Base-by-base conservation (phyloP, 2,888 invertebrate genomes). In the Caenorhabditis sinica region DNA sequence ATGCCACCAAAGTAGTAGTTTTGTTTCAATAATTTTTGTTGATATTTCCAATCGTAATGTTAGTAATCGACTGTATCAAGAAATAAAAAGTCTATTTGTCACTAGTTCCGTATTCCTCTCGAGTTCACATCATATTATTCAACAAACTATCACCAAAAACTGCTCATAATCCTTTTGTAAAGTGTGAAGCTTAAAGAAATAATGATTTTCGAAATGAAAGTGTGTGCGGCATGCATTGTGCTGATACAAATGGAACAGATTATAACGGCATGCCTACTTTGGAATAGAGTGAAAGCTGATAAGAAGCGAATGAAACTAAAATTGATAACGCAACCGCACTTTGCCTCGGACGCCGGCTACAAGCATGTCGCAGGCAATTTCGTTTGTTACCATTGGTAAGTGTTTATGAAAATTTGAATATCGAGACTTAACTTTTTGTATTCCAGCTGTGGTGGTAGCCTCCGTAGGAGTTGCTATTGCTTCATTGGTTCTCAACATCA, bases 401-500 rank as follows among this genome's bases (percentile, higher is more conserved):
- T 79, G 49, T 33, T 49, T 49, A 5, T 49, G 20, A 20, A 15
- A 49, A 0, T 49, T 20, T 20, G 20, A 6, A 0, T 15, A 28
- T 23, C n/a, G n/a, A n/a, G n/a, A n/a, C 58, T 28, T 17, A 58
- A 17, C n/a, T n/a, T 63, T 33, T 69, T 58, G 45, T 51, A 17
- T 71, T 88, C 60, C 77, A 89, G 89, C 76, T 6, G 68, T 74
- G 17, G 83, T 86, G 43, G 43, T 87, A 43, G 72, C 74, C 15
- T 76, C 86, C 6, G 76, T 86, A 0, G 90, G 79, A 2, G 75
- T 90, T 6, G 87, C 85, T 6, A 89, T 89, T 40, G 88, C 85
- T 30, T 89, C 88, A n/a, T 65, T 90, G 36, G 87, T 88, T 9
- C 74, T 90, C 33, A 90, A 87, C 56, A 86, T 87, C 51, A 75